Conservation (phyloP, 2,797 vertebrate species). For the Gymnothorax javanicus region DNA sequence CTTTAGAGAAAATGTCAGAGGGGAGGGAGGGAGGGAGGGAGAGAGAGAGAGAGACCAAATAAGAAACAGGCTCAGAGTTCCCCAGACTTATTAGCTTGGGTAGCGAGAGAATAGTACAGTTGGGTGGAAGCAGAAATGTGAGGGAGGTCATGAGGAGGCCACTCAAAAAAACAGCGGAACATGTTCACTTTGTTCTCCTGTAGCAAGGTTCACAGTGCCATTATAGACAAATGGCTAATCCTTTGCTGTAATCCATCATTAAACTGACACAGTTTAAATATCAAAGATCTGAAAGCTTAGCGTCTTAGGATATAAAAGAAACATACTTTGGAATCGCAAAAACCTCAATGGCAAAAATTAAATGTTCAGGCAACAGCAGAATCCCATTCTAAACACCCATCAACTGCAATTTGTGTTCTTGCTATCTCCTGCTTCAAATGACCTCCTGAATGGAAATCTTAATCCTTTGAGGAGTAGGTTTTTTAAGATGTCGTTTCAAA, state of each 20-base stretch:
- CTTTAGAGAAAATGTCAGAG: constrained; percentile 41
- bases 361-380: background rate
- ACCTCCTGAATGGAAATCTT: background rate
- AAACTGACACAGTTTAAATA: too few relatives aligned
- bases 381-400: background rate
- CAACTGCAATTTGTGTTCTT: background rate
- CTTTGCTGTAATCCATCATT: background rate
- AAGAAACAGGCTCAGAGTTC: background rate
- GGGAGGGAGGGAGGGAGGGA: too few relatives aligned
- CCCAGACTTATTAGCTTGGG: too few relatives aligned
- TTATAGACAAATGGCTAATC: background rate
- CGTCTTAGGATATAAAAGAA: background rate
- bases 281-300: too few relatives aligned
- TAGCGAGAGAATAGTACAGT: too few relatives aligned
- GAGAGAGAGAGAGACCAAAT: background rate
- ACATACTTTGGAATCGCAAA: constrained; percentile 18
- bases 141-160: too few relatives aligned
- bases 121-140: too few relatives aligned
- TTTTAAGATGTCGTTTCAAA: too few relatives aligned
- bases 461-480: too few relatives aligned
- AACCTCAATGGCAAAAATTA: constrained; percentile 46
- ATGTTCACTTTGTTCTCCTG: background rate
- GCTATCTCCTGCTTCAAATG: background rate
- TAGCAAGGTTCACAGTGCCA: background rate
- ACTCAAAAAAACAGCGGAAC: too few relatives aligned